A percentile compares a stretch with the other conserved stretches of the same genome.
These are phyloP conservation scores for Drosophila anomalata DNA, from an alignment of 2,888 invertebrate genomes.

Conservation along the genomic window DNA sequence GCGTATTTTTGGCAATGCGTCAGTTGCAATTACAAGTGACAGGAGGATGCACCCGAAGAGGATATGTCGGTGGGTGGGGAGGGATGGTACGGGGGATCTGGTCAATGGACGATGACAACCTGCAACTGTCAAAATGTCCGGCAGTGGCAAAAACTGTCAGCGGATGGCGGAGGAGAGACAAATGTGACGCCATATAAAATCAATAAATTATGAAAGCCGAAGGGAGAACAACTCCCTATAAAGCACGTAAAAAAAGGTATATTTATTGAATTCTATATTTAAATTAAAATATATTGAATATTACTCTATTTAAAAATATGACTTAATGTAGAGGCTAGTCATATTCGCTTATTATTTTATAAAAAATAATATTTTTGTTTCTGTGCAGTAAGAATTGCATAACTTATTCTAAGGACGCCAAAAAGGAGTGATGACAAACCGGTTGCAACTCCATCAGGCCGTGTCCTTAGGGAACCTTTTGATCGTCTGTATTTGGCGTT, in stretches of 20 bases:
- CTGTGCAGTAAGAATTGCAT: slow-evolving; percentile 50
- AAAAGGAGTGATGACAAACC: slow-evolving; percentile 57
- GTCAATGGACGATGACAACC: slow-evolving; percentile 41
- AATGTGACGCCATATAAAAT: slow-evolving; percentile 80
- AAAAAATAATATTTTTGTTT: not conserved
- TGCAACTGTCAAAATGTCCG: slow-evolving; percentile 59
- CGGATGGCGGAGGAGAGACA: slow-evolving; percentile 71
- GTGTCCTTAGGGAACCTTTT: slow-evolving; percentile 66
- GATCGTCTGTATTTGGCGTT: slow-evolving; percentile 69
- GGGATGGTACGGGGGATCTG: slow-evolving; percentile 9
- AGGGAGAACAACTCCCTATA: slow-evolving; percentile 18
- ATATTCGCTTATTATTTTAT: too few relatives aligned
- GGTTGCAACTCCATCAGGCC: slow-evolving; percentile 48
- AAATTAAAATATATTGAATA: not conserved
- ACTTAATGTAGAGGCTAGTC: too few relatives aligned
- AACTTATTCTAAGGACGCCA: slow-evolving; percentile 70
- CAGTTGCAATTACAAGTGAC: slow-evolving; percentile 78
- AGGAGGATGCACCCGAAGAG: slow-evolving; percentile 25
- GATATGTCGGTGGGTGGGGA: slow-evolving; percentile 19
- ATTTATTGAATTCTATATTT: not conserved
- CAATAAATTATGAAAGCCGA: slow-evolving; percentile 72
- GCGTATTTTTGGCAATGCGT: slow-evolving; percentile 73
- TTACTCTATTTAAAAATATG: too few relatives aligned
- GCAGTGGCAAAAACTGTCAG: slow-evolving; percentile 77
- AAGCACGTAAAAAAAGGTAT: not conserved